Evolutionary conservation across 2,797 vertebrate species (phyloP), one percentile per base, ranked within the genome.

Genomic region (Protosalanx chinensis): DNA sequence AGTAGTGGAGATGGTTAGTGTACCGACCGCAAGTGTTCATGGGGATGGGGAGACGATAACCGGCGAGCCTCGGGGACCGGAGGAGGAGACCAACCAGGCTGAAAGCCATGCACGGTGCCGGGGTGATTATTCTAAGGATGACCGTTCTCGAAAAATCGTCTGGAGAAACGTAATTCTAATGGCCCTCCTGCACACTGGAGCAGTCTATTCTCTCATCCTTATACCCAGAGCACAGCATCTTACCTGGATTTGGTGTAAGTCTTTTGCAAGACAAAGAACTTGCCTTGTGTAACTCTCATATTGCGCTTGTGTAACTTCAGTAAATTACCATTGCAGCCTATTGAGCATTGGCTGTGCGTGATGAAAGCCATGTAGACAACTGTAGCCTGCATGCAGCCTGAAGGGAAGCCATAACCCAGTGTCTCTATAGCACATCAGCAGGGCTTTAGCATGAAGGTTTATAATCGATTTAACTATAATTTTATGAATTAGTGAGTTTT

Each of bases 231-330:
- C 84, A 30, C 78, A 76, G 56, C 82, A 57, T 16, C 67, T 76
- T 41, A 84, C 82, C 73, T 84, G 78, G 76, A 70, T 79, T 5
- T 85, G 84, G 82, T 71, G 84, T 85, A 79, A 84, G 82, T 84
- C 56, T 27, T 27, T 27, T 64, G 20, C 51, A 61, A 70, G 72
- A 64, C 33, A 53, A 73, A 65, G 33, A 51, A 71, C 41, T 67
- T 56, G 32, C 56, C 64, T 67, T 76, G 69, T 68, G 64, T 70
- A 67, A 59, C 56, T 70, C 33, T 32, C 16, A 32, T 57, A 70
- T 35, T 32, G 56, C 12, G 56, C 61, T 57, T 64, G 70, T 56
- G 20, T 41, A 66, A 51, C 64, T 49, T 66, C 64, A 29, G 64
- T 12, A 27, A 46, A 65, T 65, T 46, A 5, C n/a, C 64, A 64